A percentile compares a stretch with the other conserved stretches of the same genome.
These are phyloP conservation scores for Drosophila ochracea DNA, from an alignment of 2,888 invertebrate species.

Conservation along the genomic window DNA sequence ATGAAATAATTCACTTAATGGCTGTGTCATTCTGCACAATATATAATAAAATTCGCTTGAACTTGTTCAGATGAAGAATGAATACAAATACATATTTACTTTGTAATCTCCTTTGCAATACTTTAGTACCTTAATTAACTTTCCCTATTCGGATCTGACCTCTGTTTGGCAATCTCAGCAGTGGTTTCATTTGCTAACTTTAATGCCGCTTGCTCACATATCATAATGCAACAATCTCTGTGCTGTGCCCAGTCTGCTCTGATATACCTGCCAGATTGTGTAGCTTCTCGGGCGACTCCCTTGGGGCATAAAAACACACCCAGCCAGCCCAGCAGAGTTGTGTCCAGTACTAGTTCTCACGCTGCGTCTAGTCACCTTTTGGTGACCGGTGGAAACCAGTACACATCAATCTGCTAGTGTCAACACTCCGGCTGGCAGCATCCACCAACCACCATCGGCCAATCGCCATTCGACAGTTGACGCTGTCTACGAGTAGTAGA, in stretches of 20 bases:
- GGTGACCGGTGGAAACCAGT: slow-evolving; percentile 68
- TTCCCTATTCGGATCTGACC: not conserved
- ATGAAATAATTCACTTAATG: slow-evolving; percentile 54
- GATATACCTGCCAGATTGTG: slow-evolving; percentile 49
- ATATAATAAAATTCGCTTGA: slow-evolving; percentile 28
- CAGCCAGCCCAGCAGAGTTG: slow-evolving; percentile 13
- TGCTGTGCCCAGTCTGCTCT: slow-evolving; percentile 10
- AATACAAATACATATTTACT: not conserved
- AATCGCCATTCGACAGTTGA: slow-evolving; percentile 19
- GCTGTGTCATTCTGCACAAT: slow-evolving; percentile 27
- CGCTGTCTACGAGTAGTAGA: slow-evolving; percentile 30
- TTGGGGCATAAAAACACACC: slow-evolving; percentile 64
- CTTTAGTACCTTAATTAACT: not conserved
- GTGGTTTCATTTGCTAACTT: not conserved
- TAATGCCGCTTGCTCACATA: slow-evolving; percentile 18
- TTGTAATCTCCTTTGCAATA: not conserved
- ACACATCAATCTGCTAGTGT: slow-evolving; percentile 76
- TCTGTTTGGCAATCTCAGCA: not conserved
- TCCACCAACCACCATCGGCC: slow-evolving; percentile 12
- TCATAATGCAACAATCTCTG: slow-evolving; percentile 34
- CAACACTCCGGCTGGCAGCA: slow-evolving; percentile 69
- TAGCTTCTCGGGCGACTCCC: slow-evolving; percentile 46
- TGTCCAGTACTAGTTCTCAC: slow-evolving; percentile 68
- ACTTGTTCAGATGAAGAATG: slow-evolving; percentile 3
- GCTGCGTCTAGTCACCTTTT: slow-evolving; percentile 71